phyloP scores from a whole-genome alignment of 2,797 vertebrate species.

The Euphonia xanthogaster region DNA sequence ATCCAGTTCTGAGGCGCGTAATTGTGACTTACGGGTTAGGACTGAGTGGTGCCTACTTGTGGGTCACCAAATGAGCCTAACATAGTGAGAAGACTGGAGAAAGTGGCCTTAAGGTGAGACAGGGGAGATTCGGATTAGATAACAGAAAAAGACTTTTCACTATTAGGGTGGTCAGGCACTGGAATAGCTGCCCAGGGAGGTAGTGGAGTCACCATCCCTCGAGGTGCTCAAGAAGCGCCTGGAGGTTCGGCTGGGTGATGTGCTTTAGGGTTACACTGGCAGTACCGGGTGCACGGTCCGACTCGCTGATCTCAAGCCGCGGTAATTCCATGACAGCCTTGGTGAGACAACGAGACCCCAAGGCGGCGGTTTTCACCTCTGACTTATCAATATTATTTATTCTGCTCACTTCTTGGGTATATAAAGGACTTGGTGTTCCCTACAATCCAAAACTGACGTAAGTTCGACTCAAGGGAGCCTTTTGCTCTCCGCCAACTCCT shows the following conservation, averaged over 20 bases:
- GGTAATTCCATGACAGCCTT: fast-evolving
- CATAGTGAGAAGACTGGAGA: background rate
- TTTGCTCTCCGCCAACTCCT: background rate
- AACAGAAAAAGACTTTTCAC: background rate
- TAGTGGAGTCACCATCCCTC: background rate
- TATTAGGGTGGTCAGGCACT: background rate
- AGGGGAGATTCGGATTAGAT: background rate
- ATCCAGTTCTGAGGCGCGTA: fast-evolving
- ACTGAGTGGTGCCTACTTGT: fast-evolving
- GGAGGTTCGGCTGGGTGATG: background rate
- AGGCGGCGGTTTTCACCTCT: fast-evolving
- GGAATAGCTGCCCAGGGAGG: background rate
- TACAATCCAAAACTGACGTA: background rate
- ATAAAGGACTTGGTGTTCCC: fast-evolving
- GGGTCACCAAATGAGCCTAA: background rate
- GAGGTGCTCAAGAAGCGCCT: background rate
- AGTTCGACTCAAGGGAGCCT: too few species aligned
- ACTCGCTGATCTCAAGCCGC: too few species aligned
- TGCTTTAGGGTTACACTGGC: background rate
- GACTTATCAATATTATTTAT: background rate
- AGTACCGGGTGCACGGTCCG: fast-evolving
- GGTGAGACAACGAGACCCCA: background rate
- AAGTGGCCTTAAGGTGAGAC: background rate
- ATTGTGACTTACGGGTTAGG: background rate
- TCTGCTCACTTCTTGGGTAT: background rate